Conservation (phyloP, 2,797 vertebrate species). For the Chelidonichthys spinosus region DNA sequence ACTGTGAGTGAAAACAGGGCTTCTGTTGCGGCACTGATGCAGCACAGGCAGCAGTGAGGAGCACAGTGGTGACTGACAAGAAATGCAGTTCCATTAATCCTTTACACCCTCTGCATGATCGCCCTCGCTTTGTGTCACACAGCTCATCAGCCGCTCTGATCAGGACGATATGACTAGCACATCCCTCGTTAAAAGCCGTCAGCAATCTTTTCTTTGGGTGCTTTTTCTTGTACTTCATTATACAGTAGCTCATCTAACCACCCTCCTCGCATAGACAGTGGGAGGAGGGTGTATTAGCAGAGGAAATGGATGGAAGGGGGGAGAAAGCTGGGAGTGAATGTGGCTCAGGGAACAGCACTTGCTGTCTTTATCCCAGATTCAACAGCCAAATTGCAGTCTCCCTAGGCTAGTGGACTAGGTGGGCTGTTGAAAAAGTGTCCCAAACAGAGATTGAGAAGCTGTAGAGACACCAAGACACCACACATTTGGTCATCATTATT, state of each 20-base stretch:
- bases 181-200: conserved; percentile 55
- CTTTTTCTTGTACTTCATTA: conserved; percentile 57
- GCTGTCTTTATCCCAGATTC: conserved; percentile 74
- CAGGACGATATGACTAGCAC: conserved; percentile 24
- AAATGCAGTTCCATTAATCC: conserved; percentile 68
- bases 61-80: conserved; percentile 66
- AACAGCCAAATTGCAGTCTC: conserved; percentile 61
- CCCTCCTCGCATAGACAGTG: conserved; percentile 14
- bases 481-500: conserved; percentile 7
- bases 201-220: conserved; percentile 53
- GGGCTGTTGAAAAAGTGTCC: conserved; percentile 56
- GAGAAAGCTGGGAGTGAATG: conserved; percentile 63
- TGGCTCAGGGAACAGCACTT: conserved; percentile 78
- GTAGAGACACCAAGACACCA: conserved; percentile 19
- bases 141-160: conserved; percentile 50
- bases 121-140: conserved; percentile 26
- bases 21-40: conserved; percentile 80
- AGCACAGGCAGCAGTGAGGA: conserved; percentile 71
- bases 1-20: conserved; percentile 71
- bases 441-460: conserved; percentile 57
- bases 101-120: conserved; percentile 34
- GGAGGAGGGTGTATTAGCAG: conserved; percentile 49
- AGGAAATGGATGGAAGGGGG: conserved; percentile 48
- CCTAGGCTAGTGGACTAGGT: conserved; percentile 44
- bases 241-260: conserved; percentile 53